Base-by-base conservation (phyloP, 1,140 invertebrate genomes). In the Hydropsyche tenuis region DNA sequence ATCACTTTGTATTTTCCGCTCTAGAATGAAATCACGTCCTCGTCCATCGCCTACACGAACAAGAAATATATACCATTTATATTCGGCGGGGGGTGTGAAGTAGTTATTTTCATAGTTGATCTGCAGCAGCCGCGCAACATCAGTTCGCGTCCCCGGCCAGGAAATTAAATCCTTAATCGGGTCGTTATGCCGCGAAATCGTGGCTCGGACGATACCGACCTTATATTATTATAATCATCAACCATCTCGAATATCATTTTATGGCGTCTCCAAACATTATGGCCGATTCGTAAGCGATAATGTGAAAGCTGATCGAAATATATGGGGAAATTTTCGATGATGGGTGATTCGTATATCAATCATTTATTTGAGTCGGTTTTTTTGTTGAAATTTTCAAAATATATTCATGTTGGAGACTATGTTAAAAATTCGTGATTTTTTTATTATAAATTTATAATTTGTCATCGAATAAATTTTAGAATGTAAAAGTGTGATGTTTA, bases 101-200 rank as follows among this genome's bases (percentile, higher is more conserved):
- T 72, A 64, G 70, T 72, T 65, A 65, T 73, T 66, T 73, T 73
- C 71, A 73, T 73, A 73, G 71, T 73, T 73, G 71, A 73, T 73
- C 71, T 73, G 71, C 62, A 73, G 62, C 71, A 73, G 62, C 71
- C 62, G 63, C 71, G 62, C 60, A 60, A 64, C 71, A 73, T 73
- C 71, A 73, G 71, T 73, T 65, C 62, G 56, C 71, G 42, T 73
- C 71, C 56, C 60, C 63, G 45, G 56, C 18, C 71, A 73, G 71
- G 71, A 73, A 73, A 73, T 73, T 73, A 73, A 73, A 73, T 73
- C 71, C 43, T 30, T 73, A 73, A 73, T 73, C 71, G 71, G 62
- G 71, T 73, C 71, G 71, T 73, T 73, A 66, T 64, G 62, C 51
- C 62, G 37, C 56, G 56, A 53, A 37, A 63, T 72, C 68, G 25